Conservation (phyloP, 2,113 vertebrate species). For the Siniperca knerii region DNA sequence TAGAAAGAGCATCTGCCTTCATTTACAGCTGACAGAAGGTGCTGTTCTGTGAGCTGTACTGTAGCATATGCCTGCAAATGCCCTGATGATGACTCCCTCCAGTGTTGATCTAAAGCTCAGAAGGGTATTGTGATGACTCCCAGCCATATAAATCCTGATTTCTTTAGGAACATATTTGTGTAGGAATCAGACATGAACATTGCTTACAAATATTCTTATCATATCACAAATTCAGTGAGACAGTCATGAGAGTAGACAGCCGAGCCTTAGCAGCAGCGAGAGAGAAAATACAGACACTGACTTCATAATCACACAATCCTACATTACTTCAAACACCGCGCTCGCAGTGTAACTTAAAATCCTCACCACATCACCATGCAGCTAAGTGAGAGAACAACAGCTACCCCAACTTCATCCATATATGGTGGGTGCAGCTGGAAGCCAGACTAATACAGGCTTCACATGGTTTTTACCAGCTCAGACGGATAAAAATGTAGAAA, state of each 20-base stretch:
- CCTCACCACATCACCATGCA: constrained; percentile 22
- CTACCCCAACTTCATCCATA: constrained; percentile 51
- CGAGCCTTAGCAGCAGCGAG: not conserved
- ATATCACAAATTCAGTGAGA: not conserved
- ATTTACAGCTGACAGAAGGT: constrained; percentile 53
- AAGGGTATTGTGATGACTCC: not conserved
- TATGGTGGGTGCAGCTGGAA: constrained; percentile 58
- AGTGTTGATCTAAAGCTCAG: constrained; percentile 41
- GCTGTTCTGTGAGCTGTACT: constrained; percentile 10
- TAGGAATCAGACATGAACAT: not conserved
- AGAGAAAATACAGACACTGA: constrained; percentile 23
- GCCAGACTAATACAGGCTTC: constrained; percentile 34
- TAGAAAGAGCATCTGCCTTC: constrained; percentile 40
- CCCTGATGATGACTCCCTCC: constrained; percentile 29
- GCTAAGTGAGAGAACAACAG: constrained; percentile 27
- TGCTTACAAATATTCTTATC: not conserved
- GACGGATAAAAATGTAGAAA: constrained; percentile 41
- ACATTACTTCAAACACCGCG: constrained; percentile 44
- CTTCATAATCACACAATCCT: constrained; percentile 23
- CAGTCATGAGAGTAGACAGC: not conserved
- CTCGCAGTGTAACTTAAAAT: constrained; percentile 17
- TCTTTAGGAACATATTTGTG: not conserved
- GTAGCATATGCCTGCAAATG: constrained; percentile 26
- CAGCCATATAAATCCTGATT: not conserved
- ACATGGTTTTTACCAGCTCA: constrained; percentile 46